Percentiles rank a stretch among this genome's conserved stretches.
Evolutionary conservation across 2,888 invertebrate genomes (phyloP).

Genomic region (Carcina quercana): DNA sequence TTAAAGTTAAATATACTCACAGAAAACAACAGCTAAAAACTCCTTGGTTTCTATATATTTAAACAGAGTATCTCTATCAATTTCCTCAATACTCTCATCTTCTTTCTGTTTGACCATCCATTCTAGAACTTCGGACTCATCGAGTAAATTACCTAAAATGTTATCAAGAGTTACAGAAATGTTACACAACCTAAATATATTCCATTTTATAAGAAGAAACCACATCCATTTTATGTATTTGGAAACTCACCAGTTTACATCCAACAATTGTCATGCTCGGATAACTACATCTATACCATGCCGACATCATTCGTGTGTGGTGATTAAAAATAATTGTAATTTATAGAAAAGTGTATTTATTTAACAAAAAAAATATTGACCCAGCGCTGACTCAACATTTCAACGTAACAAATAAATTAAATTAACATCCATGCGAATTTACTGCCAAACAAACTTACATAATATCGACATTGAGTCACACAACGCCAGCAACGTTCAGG

Average conservation of each 20-base stretch:
- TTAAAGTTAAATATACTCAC: slow-evolving; percentile 77
- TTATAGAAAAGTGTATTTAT: slow-evolving; percentile 67
- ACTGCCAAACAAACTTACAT: slow-evolving; percentile 63
- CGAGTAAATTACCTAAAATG: slow-evolving; percentile 72
- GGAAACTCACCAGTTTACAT: slow-evolving; percentile 66
- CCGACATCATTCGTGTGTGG: slow-evolving; percentile 68
- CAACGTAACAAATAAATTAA: slow-evolving; percentile 60
- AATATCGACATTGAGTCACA: slow-evolving; percentile 49
- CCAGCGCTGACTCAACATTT: slow-evolving; percentile 65
- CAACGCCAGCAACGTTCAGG: slow-evolving; percentile 50
- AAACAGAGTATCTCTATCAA: slow-evolving; percentile 86
- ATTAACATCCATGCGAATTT: slow-evolving; percentile 66
- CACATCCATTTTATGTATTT: slow-evolving; percentile 67
- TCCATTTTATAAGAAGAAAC: slow-evolving; percentile 40
- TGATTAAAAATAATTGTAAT: slow-evolving; percentile 51
- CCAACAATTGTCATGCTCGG: slow-evolving; percentile 66
- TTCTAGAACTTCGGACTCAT: slow-evolving; percentile 88
- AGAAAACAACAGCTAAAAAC: slow-evolving; percentile 93
- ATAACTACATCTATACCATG: slow-evolving; percentile 66
- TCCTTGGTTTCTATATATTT: slow-evolving; percentile 92
- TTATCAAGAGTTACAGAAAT: slow-evolving; percentile 36
- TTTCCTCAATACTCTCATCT: slow-evolving; percentile 93
- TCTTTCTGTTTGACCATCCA: slow-evolving; percentile 95
- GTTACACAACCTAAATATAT: slow-evolving; percentile 24
- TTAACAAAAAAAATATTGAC: slow-evolving; percentile 64